Conservation (phyloP, 2,113 vertebrate genomes). For the Otis tarda region DNA sequence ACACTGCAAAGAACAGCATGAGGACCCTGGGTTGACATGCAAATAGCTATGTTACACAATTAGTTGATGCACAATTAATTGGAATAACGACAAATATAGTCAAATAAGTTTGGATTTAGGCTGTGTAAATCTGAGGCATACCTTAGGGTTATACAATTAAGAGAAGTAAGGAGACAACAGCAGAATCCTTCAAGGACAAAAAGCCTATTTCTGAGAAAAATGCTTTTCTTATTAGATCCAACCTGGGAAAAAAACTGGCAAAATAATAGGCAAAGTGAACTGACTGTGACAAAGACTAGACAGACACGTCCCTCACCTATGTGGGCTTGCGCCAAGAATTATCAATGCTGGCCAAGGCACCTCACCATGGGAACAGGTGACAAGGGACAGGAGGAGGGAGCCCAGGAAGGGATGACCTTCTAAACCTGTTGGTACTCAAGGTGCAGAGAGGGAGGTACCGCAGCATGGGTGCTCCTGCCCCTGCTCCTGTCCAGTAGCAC, state of each 20-base stretch:
- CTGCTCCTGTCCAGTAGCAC: not conserved
- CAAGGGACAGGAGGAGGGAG: not conserved
- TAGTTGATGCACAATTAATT: slow-evolving; percentile 73
- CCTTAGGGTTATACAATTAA: slow-evolving; percentile 54
- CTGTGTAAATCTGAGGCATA: slow-evolving; percentile 56
- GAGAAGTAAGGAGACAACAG: not conserved
- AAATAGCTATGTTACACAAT: slow-evolving; percentile 71
- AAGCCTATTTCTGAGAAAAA: slow-evolving; percentile 42
- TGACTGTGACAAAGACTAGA: not conserved
- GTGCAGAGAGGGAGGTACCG: not conserved
- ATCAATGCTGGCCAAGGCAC: fast-evolving
- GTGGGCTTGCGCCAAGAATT: not conserved
- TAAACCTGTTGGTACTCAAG: not conserved
- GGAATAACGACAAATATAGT: slow-evolving; percentile 67
- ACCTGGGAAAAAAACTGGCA: not conserved
- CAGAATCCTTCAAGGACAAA: slow-evolving; percentile 53
- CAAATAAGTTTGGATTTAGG: slow-evolving; percentile 60
- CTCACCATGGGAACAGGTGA: no score
- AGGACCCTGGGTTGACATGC: slow-evolving; percentile 57
- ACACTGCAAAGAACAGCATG: slow-evolving; percentile 65
- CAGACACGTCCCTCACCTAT: not conserved
- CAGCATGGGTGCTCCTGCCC: not conserved
- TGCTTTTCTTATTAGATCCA: not conserved
- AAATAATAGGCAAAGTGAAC: not conserved
- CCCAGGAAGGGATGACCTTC: not conserved